Evolutionary conservation across 2,113 vertebrate genomes (phyloP).

Genomic region (Carlito syrichta): DNA sequence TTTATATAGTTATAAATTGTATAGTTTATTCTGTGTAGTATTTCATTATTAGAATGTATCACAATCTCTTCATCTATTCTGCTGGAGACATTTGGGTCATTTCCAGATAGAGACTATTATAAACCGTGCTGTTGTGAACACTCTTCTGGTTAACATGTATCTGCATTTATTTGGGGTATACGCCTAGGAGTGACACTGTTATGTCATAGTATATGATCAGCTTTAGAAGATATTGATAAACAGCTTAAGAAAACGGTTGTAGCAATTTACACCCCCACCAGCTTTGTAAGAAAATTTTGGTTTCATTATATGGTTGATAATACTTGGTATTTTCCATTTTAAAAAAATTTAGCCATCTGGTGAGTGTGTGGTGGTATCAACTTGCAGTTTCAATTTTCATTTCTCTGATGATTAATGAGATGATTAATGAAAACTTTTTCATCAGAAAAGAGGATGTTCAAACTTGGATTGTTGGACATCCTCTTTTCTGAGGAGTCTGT

Average conservation of each 20-base stretch:
- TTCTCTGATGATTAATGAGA: neutral
- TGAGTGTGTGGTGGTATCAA: neutral
- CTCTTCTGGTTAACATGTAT: neutral
- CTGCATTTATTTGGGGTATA: neutral
- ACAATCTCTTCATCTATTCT: neutral
- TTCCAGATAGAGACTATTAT: neutral
- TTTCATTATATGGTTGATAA: constrained; percentile 9
- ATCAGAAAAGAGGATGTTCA: too few species aligned
- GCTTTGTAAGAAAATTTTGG: neutral
- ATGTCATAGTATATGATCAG: neutral
- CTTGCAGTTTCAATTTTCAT: neutral
- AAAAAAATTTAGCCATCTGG: neutral
- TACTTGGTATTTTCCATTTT: neutral
- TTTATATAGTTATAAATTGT: neutral
- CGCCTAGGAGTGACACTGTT: neutral
- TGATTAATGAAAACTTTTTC: neutral
- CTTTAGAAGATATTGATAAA: neutral
- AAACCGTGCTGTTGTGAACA: neutral
- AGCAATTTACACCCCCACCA: neutral
- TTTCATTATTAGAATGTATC: neutral
- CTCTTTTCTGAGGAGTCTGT: constrained; percentile 3
- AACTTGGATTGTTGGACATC: neutral
- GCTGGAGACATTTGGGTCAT: neutral
- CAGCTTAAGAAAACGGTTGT: neutral
- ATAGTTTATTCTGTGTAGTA: neutral